Percentiles rank a stretch among this genome's conserved stretches.
Evolutionary conservation across 2,888 invertebrate species (phyloP).

Genomic region (Heliconius erato): DNA sequence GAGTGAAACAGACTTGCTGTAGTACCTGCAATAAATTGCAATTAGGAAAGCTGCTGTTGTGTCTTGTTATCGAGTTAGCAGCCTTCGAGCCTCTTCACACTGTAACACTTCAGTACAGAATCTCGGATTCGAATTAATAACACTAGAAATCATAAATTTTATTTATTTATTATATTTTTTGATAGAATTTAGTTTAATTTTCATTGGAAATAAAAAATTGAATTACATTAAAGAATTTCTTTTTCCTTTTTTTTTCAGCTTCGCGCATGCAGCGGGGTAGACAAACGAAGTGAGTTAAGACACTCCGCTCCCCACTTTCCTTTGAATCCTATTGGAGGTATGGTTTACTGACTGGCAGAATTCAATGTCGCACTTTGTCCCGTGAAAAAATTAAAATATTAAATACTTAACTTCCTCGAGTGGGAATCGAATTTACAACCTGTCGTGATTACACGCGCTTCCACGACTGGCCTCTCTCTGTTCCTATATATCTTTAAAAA

Average conservation of each 20-base stretch:
- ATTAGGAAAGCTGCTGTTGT: slow-evolving; percentile 84
- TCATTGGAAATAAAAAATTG: background rate
- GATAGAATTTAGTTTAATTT: background rate
- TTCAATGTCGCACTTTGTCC: too few species aligned
- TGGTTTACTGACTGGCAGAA: too few species aligned
- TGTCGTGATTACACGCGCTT: too few species aligned
- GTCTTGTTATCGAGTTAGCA: slow-evolving; percentile 86
- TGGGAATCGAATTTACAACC: too few species aligned
- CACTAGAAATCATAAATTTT: slow-evolving; percentile 44
- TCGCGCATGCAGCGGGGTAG: too few species aligned
- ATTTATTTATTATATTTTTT: background rate
- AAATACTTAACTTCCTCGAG: too few species aligned
- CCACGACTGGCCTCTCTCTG: background rate
- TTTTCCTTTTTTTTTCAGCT: too few species aligned
- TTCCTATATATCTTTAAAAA: slow-evolving; percentile 59
- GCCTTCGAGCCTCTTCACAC: slow-evolving; percentile 74
- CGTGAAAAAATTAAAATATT: too few species aligned
- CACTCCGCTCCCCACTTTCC: too few species aligned
- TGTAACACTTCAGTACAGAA: slow-evolving; percentile 70
- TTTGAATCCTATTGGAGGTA: too few species aligned
- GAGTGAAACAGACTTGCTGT: slow-evolving; percentile 80
- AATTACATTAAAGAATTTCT: background rate
- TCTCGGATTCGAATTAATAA: slow-evolving; percentile 71
- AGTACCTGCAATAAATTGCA: slow-evolving; percentile 86
- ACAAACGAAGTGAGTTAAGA: too few species aligned